Evolutionary conservation across 2,113 vertebrate species (phyloP).

Genomic region (Leucoraja erinaceus): DNA sequence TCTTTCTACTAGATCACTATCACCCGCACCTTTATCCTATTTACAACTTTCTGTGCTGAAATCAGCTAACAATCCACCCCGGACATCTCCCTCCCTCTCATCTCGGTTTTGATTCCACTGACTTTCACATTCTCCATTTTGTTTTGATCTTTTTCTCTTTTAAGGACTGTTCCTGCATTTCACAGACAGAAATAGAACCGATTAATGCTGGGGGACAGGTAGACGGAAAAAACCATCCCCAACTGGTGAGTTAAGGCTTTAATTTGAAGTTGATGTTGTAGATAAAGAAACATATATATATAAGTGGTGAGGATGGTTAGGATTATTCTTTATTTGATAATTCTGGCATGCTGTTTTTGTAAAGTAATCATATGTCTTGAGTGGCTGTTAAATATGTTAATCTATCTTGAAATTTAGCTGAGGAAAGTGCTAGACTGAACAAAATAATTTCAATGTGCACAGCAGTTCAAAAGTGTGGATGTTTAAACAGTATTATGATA

Average conservation of each 20-base stretch:
- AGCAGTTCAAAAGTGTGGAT: background rate
- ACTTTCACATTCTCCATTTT: slow-evolving; percentile 40
- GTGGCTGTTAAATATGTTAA: background rate
- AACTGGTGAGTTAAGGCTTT: slow-evolving; percentile 66
- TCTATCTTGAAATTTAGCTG: background rate
- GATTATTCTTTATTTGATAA: background rate
- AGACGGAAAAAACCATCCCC: slow-evolving; percentile 69
- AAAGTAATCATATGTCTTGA: background rate
- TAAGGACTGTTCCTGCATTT: slow-evolving; percentile 94
- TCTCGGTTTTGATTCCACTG: background rate
- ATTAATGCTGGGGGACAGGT: slow-evolving; percentile 78
- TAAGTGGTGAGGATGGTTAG: background rate
- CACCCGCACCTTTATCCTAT: too few relatives aligned
- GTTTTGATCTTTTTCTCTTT: slow-evolving; percentile 41
- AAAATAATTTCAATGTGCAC: background rate
- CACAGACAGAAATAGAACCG: slow-evolving; percentile 80
- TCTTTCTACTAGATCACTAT: too few relatives aligned
- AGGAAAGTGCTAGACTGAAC: background rate
- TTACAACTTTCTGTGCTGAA: too few relatives aligned
- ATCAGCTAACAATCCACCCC: too few relatives aligned
- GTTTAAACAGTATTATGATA: background rate
- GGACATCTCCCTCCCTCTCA: background rate
- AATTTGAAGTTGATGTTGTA: background rate
- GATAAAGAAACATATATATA: background rate
- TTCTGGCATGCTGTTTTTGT: background rate